phyloP scores from a whole-genome alignment of 2,888 invertebrate species.

The Cosmopolites sordidus region DNA sequence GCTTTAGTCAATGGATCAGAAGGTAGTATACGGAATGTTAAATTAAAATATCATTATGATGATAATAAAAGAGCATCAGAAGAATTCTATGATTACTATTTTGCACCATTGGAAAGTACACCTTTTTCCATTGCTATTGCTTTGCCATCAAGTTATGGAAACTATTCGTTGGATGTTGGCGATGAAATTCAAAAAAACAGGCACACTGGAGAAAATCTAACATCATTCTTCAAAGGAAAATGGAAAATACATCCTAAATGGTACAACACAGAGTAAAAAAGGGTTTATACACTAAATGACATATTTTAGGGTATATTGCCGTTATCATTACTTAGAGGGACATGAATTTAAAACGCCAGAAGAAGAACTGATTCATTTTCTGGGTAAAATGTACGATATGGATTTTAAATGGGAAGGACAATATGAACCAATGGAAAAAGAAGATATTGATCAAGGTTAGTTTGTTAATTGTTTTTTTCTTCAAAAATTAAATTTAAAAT shows the following conservation, averaged over 20 bases:
- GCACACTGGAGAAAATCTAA: slow-evolving; percentile 64
- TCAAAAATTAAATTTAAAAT: slow-evolving; percentile 3
- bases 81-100: slow-evolving; percentile 79
- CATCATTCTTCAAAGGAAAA: slow-evolving; percentile 68
- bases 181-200: slow-evolving; percentile 69
- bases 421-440: slow-evolving; percentile 46
- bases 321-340: slow-evolving; percentile 77
- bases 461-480: slow-evolving; percentile 1
- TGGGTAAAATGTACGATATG: slow-evolving; percentile 59
- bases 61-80: slow-evolving; percentile 77
- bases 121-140: slow-evolving; percentile 86
- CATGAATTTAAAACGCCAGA: slow-evolving; percentile 72
- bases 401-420: slow-evolving; percentile 63
- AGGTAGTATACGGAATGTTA: slow-evolving; percentile 62
- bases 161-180: slow-evolving; percentile 67
- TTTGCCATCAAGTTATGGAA: slow-evolving; percentile 75
- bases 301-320: slow-evolving; percentile 72
- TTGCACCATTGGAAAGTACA: slow-evolving; percentile 75
- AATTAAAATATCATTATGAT: slow-evolving; percentile 80
- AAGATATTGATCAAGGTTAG: slow-evolving; percentile 26
- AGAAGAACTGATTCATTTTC: slow-evolving; percentile 69
- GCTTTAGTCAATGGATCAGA: slow-evolving; percentile 67
- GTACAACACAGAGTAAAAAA: slow-evolving; percentile 47
- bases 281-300: background rate
- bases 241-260: slow-evolving; percentile 84